Base-by-base conservation (phyloP, 1,140 invertebrate genomes). In the Mamestra configurata region DNA sequence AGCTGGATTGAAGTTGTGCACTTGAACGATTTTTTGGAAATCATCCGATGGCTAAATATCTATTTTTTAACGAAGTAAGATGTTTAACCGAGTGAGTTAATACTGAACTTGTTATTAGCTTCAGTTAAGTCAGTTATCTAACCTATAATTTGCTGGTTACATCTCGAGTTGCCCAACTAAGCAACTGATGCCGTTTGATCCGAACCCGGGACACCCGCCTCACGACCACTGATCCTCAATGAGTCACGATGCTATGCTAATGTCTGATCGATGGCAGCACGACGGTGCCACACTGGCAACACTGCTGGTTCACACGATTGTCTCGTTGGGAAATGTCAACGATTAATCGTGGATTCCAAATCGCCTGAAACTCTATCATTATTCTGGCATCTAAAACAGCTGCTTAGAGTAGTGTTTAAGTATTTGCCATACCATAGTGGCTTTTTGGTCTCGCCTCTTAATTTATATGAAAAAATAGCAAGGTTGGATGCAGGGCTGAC, bases 171-270 rank as follows among this genome's bases (percentile, higher is more conserved):
- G 57, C 35, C 57, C 27, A 18, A 61, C 0, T 51, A 7, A 51
- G 49, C 51, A 18, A 6, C 20, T 53, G 49, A 0, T n/a, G 49
- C 49, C 18, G 10, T 10, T 18, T 18, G 51, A 20, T 6, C 20
- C 51, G 51, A 53, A 53, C 51, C 51, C 20, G 51, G 5, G 57
- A 18, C 57, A 35, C 57, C n/a, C 57, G 0, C 13, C 31, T n/a
- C 6, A 20, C 35, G 18, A n/a, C 24, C 55, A 4, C 59, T 7
- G 35, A 18, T 20, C 18, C n/a, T 57, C 22, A 57, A n/a, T 22
- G 31, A 18, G 15, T 35, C 59, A 64, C 31, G 59, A 40, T 40
- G 18, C 59, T 31, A 40, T 64, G 59, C 35, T 66, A 66, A 66
- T 66, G n/a, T 1, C 35, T 4, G 27, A 7, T 18, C 35, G 61